phyloP scores from a whole-genome alignment of 2,113 vertebrate species.

The Lamprotornis superbus region DNA sequence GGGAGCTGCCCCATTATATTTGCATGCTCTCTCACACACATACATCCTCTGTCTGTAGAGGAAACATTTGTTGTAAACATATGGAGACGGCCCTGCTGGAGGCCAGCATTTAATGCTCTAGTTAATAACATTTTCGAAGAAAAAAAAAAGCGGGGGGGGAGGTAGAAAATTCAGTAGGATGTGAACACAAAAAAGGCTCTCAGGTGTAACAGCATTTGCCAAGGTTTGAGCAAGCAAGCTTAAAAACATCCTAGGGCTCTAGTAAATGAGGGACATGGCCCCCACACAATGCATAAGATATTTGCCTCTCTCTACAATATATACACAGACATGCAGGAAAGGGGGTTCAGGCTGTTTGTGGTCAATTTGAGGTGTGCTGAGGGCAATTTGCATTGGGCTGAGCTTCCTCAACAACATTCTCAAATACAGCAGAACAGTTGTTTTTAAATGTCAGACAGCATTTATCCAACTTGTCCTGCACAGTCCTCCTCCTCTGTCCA shows the following conservation, averaged over 20 bases:
- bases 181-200: neutral
- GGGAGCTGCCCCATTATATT: neutral
- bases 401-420: neutral
- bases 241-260: neutral
- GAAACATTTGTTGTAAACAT: constrained; percentile 68
- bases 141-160: rapidly evolving
- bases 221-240: neutral
- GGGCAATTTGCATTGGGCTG: neutral
- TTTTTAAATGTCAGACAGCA: constrained; percentile 19
- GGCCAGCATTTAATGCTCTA: constrained; percentile 81
- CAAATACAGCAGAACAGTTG: neutral
- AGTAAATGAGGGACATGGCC: neutral
- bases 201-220: constrained; percentile 36
- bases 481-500: neutral
- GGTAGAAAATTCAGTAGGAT: neutral
- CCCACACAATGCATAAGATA: neutral
- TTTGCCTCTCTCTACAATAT: neutral
- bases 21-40: neutral
- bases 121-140: constrained; percentile 67
- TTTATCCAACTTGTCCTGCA: constrained; percentile 17
- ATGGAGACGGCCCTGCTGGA: constrained; percentile 73
- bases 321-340: neutral
- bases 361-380: neutral
- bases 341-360: neutral
- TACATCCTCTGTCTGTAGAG: neutral